phyloP scores from a whole-genome alignment of 2,797 vertebrate species.

The Phrynocephalus vlangalii region DNA sequence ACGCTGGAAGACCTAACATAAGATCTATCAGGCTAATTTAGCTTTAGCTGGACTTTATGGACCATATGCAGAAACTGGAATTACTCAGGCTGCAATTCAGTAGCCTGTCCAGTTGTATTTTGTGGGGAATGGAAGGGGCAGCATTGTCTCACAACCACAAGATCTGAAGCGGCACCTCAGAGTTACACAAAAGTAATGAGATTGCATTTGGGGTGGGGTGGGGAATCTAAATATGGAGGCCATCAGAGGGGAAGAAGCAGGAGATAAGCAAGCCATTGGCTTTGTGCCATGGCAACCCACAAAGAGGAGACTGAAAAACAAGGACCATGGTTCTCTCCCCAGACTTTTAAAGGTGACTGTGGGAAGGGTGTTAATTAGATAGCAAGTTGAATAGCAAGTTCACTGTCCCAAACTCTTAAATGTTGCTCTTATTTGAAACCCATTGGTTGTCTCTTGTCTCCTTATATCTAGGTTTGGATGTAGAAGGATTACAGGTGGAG shows the following conservation, averaged over 20 bases:
- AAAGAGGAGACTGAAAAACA: neutral
- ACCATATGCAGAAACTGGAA: neutral
- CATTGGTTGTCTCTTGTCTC: neutral
- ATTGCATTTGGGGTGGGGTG: no score
- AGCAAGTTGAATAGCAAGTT: neutral
- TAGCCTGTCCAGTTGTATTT: neutral
- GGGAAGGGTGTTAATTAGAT: neutral
- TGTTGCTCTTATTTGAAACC: neutral
- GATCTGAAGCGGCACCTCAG: neutral
- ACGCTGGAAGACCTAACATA: neutral
- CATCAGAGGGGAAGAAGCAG: neutral
- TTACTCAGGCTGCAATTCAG: neutral
- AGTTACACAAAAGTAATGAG: neutral
- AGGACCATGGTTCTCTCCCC: neutral
- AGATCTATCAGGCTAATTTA: neutral
- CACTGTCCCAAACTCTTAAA: conserved; percentile 6
- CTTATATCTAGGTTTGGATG: neutral
- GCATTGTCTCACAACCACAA: neutral
- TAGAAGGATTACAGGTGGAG: neutral
- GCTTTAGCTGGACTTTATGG: neutral
- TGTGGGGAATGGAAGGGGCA: neutral
- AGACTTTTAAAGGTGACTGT: neutral
- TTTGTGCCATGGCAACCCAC: neutral
- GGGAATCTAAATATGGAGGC: neutral
- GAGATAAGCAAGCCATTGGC: neutral